Percentiles rank a stretch among this genome's conserved stretches.
Evolutionary conservation across 2,113 vertebrate genomes (phyloP).

Genomic region (Anolis sagrei): DNA sequence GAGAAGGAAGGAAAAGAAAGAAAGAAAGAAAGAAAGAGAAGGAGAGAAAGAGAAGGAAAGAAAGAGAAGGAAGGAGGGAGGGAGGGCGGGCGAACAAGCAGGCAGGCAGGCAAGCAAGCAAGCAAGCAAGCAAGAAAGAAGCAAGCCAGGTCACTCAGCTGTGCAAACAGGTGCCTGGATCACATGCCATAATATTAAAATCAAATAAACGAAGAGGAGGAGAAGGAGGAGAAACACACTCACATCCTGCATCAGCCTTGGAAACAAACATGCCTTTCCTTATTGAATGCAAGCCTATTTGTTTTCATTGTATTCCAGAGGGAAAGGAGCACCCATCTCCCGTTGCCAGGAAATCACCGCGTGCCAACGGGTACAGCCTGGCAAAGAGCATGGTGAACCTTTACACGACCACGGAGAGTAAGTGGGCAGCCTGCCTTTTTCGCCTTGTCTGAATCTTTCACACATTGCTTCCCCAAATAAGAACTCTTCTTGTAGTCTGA

Average conservation of each 20-base stretch:
- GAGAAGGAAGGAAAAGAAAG: too few species aligned
- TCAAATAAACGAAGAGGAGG: neutral
- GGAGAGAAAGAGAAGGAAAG: too few species aligned
- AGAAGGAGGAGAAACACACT: neutral
- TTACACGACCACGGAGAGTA: constrained; percentile 74
- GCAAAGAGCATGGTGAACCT: constrained; percentile 78
- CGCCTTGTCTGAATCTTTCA: constrained; percentile 32
- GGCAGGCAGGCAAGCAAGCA: too few species aligned
- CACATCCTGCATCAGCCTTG: neutral
- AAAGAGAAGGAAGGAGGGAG: too few species aligned
- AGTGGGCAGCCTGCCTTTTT: constrained; percentile 55
- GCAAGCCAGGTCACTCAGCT: neutral
- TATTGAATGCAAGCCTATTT: constrained; percentile 37
- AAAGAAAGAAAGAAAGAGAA: too few species aligned
- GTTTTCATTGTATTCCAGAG: constrained; percentile 67
- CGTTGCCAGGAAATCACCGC: constrained; percentile 53
- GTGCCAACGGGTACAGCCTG: constrained; percentile 56
- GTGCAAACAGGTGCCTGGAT: neutral
- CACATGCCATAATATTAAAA: too few species aligned
- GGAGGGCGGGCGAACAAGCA: too few species aligned
- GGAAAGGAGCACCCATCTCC: constrained; percentile 50
- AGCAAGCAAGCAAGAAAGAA: accelerated
- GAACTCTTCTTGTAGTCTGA: too few species aligned
- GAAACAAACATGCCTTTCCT: neutral
- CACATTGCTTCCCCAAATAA: too few species aligned